Base-by-base conservation (phyloP, 2,113 vertebrate species). In the Grus americana region DNA sequence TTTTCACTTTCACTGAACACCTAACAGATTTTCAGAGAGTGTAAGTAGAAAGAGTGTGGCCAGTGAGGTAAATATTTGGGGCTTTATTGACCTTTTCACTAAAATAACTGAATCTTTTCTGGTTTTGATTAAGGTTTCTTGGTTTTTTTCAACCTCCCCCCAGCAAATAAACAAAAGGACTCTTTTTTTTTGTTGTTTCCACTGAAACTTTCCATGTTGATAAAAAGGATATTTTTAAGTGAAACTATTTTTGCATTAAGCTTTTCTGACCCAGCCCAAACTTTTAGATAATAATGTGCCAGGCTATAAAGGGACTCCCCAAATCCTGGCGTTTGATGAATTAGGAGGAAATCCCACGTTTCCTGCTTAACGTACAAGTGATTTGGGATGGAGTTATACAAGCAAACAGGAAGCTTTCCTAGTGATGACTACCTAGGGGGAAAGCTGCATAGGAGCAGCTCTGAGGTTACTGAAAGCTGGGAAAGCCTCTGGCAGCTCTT, bases 331-430 rank as follows among this genome's bases (percentile, higher is more conserved):
- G 0, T 85, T 63, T 75, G 85, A 86, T 79, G 78, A 82, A 55
- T 38, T 66, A 57, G n/a, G 75, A 97, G 73, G 86, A 95, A 91
- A 93, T 87, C 54, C 29, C 59, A 52, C 12, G 47, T 92, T 95
- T 95, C 84, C 84, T 95, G 92, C 63, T 80, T 66, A 87, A 62
- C 0, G 0, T 70, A 61, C 1, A 3, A 42, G 66, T 59, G 62
- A 80, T 66, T 82, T 70, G 58, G 71, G 86, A 76, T 82, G 38
- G 54, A 82, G 73, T 61, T 85, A 70, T 79, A 66, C 91, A 95
- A 91, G 70, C 78, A 90, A 94, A 90, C 32, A 82, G 81, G 93
- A 95, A 92, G 85, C 74, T 66, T 50, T 82, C 94, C 74, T 36
- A 44, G 30, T 58, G 79, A 88, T 86, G 84, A 47, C 84, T 88